Base-by-base conservation (phyloP, 2,113 vertebrate species). In the Rutilus rutilus region DNA sequence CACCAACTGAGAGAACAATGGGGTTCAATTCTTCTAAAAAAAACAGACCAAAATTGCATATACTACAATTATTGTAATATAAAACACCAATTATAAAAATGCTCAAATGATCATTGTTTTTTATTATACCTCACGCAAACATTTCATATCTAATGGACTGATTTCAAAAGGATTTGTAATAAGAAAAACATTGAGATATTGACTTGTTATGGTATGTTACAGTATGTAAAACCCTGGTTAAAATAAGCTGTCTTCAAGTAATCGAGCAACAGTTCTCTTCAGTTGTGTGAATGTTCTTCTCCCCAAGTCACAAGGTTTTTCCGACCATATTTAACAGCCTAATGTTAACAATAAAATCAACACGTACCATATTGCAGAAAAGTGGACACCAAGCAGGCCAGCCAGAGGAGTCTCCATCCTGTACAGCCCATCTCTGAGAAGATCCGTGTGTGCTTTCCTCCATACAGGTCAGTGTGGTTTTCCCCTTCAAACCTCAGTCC, bases 341-440 rank as follows among this genome's bases (percentile, higher is more conserved):
- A 47, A 65, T 50, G 6, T 82, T 73, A 73, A 57, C 11, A 39
- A 30, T 23, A 1, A 36, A 21, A 64, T 0, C 17, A 73, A 8
- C 1, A 93, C 95, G 94, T 89, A 96, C 95, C 90, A 6, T 76
- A 89, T 82, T 91, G 57, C 79, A 86, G 88, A 85, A 91, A 71
- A 4, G 23, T 42, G 47, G 92, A 90, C 69, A 90, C 84, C 73
- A 89, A 87, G 86, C 87, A 93, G 82, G 91, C 33, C 5, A 83
- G 89, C 89, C 90, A 89, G 60, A 95, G 77, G 71, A 91, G 88
- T 87, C 90, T 89, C 89, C 86, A 76, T 87, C 78, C 91, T 36
- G 82, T 42, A 67, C 86, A 87, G 45, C 69, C 91, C 95, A 96
- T 96, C 50, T 78, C 90, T 87, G 89, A 86, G 54, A 87, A 62